phyloP scores from a whole-genome alignment of 2,888 invertebrate genomes.

The Crepidodera aurea region DNA sequence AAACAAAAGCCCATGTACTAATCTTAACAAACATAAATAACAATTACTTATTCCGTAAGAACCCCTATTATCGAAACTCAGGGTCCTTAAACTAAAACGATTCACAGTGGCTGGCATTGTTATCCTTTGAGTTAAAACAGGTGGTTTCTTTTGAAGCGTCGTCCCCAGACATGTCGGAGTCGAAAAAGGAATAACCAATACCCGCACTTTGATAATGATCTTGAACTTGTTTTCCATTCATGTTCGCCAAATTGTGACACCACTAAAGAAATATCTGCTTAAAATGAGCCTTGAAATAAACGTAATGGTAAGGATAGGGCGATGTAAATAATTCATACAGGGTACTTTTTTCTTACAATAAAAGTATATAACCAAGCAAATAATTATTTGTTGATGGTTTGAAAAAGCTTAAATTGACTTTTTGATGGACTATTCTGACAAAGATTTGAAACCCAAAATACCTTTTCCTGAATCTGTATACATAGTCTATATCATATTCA shows the following conservation, averaged over 20 bases:
- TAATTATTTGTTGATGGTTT: no score
- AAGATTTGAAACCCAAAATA: no score
- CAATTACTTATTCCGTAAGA: constrained; percentile 29
- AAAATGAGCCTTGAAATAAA: no score
- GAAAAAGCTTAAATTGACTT: no score
- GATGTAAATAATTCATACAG: no score
- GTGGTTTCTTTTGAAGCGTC: constrained; percentile 33
- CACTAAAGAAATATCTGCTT: neutral
- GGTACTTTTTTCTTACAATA: no score
- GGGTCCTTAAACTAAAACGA: constrained; percentile 32
- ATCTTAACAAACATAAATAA: constrained; percentile 11
- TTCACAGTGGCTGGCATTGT: constrained; percentile 25
- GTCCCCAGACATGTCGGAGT: constrained; percentile 15
- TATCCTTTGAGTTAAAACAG: constrained; percentile 38
- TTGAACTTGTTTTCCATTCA: constrained; percentile 39
- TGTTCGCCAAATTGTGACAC: constrained; percentile 23
- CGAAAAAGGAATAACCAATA: constrained; percentile 17
- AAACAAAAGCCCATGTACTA: constrained; percentile 6
- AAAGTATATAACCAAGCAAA: no score
- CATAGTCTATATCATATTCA: no score
- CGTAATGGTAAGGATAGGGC: no score
- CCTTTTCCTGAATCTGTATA: no score
- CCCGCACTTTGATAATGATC: constrained; percentile 38
- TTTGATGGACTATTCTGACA: no score
- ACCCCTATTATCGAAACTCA: constrained; percentile 31